Base-by-base conservation (phyloP, 2,113 vertebrate genomes). In the Chamaea fasciata region DNA sequence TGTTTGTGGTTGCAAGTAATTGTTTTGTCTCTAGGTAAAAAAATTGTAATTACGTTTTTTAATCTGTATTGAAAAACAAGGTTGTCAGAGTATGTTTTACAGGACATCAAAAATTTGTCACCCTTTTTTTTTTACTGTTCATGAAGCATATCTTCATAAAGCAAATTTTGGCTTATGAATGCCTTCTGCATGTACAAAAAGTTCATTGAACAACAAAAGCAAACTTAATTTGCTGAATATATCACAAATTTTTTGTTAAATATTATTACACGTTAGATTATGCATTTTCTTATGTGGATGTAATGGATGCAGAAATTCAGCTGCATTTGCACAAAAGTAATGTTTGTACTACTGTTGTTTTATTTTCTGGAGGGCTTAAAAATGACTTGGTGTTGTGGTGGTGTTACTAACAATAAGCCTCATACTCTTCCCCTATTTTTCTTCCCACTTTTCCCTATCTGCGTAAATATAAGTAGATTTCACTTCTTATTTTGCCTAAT, bases 101-200 rank as follows among this genome's bases (percentile, higher is more conserved):
- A 10, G 11, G 37, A 5, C 10, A 52, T 97, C 74, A 94, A 93
- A 96, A 92, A 87, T 88, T 71, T 87, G 42, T 93, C 84, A 73
- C 6, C 16, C 30, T 94, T 88, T 95, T 39, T 39, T 94, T 95
- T 81, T 95, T 89, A 77, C 92, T 94, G 16, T 86, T 96, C 65
- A 49, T 87, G 89, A 82, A 90, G 37, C 63, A 49, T 59, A 31
- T 11, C 17, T 90, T 83, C 62, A 19, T 84, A 62, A 83, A 91
- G 52, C 46, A 57, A 67, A 50, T 87, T 94, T 73, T 97, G 68
- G 63, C 55, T 77, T 87, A 52, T 49, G 62, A 82, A 49, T 92
- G 67, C 79, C 59, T 95, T 87, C 59, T 75, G 64, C 31, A 80
- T 3, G 3, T 37, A 22, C 93, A 83, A 84, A 78, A 76, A 71